Evolutionary conservation across 1,140 invertebrate species (phyloP).

Genomic region (Drosophila nigromelanica): DNA sequence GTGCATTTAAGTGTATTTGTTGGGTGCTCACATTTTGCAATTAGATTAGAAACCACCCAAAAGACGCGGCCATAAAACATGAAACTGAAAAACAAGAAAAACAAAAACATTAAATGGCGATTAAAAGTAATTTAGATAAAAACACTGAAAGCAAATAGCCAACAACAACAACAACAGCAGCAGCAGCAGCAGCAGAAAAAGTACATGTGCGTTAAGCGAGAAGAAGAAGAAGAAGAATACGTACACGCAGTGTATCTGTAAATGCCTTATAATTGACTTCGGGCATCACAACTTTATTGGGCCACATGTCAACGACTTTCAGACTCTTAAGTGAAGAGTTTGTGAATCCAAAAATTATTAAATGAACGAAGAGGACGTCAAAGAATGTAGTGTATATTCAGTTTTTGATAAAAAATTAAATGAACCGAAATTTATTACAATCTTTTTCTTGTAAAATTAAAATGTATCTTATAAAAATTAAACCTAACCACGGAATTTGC

Average conservation of each 20-base stretch:
- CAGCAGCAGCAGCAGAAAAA: not conserved
- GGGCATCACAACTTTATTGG: constrained; percentile 8
- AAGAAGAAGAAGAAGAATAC: constrained; percentile 5
- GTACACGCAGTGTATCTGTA: constrained; percentile 9
- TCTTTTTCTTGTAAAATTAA: too few relatives aligned
- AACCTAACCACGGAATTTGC: too few relatives aligned
- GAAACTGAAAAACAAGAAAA: constrained; percentile 67
- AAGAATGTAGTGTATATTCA: too few relatives aligned
- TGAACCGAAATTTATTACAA: too few relatives aligned
- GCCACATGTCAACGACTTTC: not conserved
- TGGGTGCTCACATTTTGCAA: constrained; percentile 68
- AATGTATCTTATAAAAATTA: too few relatives aligned
- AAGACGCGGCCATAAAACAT: constrained; percentile 74
- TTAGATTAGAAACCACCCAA: constrained; percentile 75
- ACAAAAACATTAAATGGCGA: constrained; percentile 82
- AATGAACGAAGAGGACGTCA: not conserved
- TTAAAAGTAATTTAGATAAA: constrained; percentile 83
- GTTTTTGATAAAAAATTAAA: too few relatives aligned
- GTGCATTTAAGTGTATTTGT: constrained; percentile 27
- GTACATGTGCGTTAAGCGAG: constrained; percentile 14
- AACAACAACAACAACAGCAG: constrained; percentile 34
- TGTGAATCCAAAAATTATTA: too few relatives aligned
- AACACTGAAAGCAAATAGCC: constrained; percentile 53
- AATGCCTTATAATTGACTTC: not conserved
- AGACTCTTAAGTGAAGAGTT: not conserved